A percentile compares a stretch with the other conserved stretches of the same genome.
phyloP scores from a whole-genome alignment of 1,140 invertebrate species.

The Colletes latitarsis region DNA sequence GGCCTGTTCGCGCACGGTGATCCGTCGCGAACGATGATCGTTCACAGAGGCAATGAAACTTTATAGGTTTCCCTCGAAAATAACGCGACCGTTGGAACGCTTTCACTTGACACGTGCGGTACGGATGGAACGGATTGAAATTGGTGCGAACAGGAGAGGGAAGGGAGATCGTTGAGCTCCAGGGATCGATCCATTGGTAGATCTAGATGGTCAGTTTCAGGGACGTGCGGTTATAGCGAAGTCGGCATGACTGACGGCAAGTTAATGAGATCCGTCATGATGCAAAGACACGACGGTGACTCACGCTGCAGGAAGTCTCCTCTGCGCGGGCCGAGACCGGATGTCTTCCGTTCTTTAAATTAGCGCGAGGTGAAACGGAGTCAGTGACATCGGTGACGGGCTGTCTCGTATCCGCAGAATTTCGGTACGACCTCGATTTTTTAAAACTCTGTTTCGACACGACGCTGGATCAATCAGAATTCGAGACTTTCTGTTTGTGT shows the following conservation, averaged over 20 bases:
- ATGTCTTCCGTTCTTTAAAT: conserved; percentile 48
- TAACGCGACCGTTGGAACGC: background rate
- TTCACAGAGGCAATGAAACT: background rate
- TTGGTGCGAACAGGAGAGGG: background rate
- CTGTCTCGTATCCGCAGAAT: background rate
- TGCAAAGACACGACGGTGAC: conserved; percentile 36
- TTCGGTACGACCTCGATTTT: too few relatives aligned
- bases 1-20: too few relatives aligned
- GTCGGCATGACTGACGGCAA: conserved; percentile 26
- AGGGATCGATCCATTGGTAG: conserved; percentile 16
- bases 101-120: conserved; percentile 28
- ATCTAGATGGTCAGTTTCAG: conserved; percentile 29
- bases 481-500: too few relatives aligned
- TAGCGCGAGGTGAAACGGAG: conserved; percentile 63
- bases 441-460: too few relatives aligned
- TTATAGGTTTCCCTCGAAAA: background rate
- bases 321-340: conserved; percentile 27
- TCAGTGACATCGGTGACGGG: conserved; percentile 25
- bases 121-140: conserved; percentile 3
- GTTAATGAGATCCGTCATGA: conserved; percentile 49
- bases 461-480: too few relatives aligned
- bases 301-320: conserved; percentile 46
- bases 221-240: conserved; percentile 20
- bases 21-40: too few relatives aligned
- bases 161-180: background rate